These are phyloP conservation scores for Penaeus indicus DNA, from an alignment of 1,140 invertebrate species.

Conservation along the genomic window DNA sequence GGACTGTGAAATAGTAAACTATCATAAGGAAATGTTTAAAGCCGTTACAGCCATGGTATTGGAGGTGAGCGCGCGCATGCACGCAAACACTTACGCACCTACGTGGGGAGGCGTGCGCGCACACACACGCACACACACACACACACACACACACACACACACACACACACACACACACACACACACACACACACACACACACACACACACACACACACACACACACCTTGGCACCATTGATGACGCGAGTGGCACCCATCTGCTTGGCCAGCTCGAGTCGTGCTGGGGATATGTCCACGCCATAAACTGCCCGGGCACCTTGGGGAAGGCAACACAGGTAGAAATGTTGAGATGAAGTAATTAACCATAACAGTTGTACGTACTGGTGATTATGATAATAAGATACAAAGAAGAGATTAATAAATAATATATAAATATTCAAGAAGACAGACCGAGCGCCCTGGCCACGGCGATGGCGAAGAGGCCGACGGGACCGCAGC, in stretches of 20 bases:
- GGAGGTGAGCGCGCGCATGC: too few relatives aligned
- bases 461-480: conserved; percentile 56
- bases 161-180: too few relatives aligned
- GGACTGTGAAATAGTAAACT: too few relatives aligned
- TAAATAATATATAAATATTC: too few relatives aligned
- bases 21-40: too few relatives aligned
- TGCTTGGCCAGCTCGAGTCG: conserved; percentile 38
- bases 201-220: not conserved
- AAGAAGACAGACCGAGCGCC: conserved; percentile 42
- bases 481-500: conserved; percentile 56
- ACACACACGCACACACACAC: not conserved
- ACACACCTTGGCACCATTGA: conserved; percentile 54
- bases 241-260: conserved; percentile 54
- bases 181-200: too few relatives aligned
- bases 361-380: not conserved
- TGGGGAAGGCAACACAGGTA: not conserved
- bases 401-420: not conserved
- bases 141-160: too few relatives aligned
- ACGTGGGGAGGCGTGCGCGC: not conserved
- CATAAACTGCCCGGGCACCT: conserved; percentile 50
- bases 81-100: not conserved
- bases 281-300: conserved; percentile 38
- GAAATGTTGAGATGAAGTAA: not conserved
- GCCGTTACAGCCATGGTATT: not conserved
- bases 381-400: too few relatives aligned